phyloP scores from a whole-genome alignment of 1,140 invertebrate genomes.

The Mercenaria mercenaria region DNA sequence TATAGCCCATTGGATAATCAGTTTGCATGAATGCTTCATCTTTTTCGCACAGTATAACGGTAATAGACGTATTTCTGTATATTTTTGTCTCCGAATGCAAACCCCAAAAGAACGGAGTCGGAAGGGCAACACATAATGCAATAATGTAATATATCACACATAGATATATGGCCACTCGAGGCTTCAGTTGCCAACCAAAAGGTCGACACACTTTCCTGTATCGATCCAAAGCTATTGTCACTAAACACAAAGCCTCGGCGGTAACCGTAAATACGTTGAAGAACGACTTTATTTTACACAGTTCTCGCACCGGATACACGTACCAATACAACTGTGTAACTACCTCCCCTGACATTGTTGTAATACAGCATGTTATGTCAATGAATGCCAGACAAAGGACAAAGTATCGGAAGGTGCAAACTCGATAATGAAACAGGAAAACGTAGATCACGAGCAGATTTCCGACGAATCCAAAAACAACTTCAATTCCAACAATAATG shows the following conservation, averaged over 20 bases:
- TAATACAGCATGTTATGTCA: constrained; percentile 71
- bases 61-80: background rate
- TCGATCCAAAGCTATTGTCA: constrained; percentile 71
- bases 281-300: constrained; percentile 73
- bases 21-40: constrained; percentile 1
- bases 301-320: constrained; percentile 60
- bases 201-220: constrained; percentile 73
- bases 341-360: constrained; percentile 74
- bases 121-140: background rate
- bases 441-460: constrained; percentile 72
- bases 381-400: constrained; percentile 70
- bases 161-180: background rate
- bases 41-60: constrained; percentile 42
- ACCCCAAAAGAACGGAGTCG: constrained; percentile 33
- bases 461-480: constrained; percentile 69
- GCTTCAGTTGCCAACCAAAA: constrained; percentile 63
- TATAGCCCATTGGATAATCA: background rate
- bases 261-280: constrained; percentile 74
- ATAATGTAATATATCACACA: background rate
- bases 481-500: too few species aligned
- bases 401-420: constrained; percentile 67
- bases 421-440: constrained; percentile 56
- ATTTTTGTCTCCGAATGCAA: background rate
- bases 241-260: constrained; percentile 67
- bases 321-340: constrained; percentile 73